Evolutionary conservation across 2,113 vertebrate species (phyloP).

Genomic region (Xyrauchen texanus): DNA sequence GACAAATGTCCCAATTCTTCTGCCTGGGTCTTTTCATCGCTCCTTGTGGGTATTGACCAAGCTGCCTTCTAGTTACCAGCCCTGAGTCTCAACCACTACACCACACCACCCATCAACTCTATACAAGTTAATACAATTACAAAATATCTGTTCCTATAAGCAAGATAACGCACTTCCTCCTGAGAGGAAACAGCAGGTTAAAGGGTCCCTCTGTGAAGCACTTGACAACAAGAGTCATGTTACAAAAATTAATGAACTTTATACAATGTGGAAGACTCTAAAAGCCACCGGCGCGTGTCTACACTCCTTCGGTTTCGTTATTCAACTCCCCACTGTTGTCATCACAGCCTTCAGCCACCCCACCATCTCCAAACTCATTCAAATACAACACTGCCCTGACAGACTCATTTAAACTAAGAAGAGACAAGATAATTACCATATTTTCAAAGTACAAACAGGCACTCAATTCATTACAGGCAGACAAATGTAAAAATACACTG

Average conservation of each 20-base stretch:
- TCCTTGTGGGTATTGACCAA: no score
- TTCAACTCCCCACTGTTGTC: slow-evolving; percentile 19
- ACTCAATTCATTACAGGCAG: background rate
- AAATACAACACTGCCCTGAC: slow-evolving; percentile 15
- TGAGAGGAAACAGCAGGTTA: slow-evolving; percentile 23
- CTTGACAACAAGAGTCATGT: slow-evolving; percentile 24
- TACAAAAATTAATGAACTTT: slow-evolving; percentile 54
- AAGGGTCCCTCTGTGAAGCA: background rate
- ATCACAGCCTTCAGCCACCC: slow-evolving; percentile 36
- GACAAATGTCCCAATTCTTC: no score
- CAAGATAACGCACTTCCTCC: background rate
- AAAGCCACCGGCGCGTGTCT: slow-evolving; percentile 28
- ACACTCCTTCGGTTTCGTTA: slow-evolving; percentile 23
- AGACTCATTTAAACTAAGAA: slow-evolving; percentile 11
- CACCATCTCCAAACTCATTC: slow-evolving; percentile 36
- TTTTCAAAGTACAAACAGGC: background rate
- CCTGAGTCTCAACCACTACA: background rate
- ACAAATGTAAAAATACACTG: background rate
- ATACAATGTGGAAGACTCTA: slow-evolving; percentile 33
- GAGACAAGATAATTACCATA: slow-evolving; percentile 26
- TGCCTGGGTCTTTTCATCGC: no score
- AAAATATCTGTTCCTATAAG: background rate
- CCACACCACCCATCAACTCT: background rate
- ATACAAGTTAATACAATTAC: background rate
- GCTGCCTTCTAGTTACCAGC: background rate